Evolutionary conservation across 2,888 invertebrate species (phyloP).

Genomic region (Melolontha melolontha): DNA sequence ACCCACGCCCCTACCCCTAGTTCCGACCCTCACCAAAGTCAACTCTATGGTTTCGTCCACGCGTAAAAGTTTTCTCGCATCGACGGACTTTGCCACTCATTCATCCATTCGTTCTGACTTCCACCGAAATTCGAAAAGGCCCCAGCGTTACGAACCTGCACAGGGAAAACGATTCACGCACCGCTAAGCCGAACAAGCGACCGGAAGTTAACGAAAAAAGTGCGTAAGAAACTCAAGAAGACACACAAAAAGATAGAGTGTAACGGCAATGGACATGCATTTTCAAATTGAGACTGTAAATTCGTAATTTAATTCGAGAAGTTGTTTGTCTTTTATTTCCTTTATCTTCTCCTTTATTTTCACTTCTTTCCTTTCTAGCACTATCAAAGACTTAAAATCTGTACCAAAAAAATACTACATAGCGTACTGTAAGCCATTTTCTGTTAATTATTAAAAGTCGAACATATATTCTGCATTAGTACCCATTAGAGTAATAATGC

Average conservation of each 20-base stretch:
- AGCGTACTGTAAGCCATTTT: no score
- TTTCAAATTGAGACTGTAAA: slow-evolving; percentile 30
- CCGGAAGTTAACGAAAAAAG: slow-evolving; percentile 22
- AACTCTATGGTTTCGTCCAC: slow-evolving; percentile 30
- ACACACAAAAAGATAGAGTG: not conserved
- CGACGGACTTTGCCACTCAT: slow-evolving; percentile 6
- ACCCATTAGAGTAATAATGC: no score
- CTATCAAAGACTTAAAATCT: no score
- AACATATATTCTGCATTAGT: no score
- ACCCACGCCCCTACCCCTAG: not conserved
- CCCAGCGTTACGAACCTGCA: not conserved
- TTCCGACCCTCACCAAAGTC: slow-evolving; percentile 8
- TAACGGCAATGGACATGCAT: not conserved
- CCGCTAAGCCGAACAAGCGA: slow-evolving; percentile 35
- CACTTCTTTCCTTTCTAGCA: no score
- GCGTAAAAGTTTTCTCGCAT: slow-evolving; percentile 35
- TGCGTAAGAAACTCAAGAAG: slow-evolving; percentile 10
- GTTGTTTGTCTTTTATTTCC: slow-evolving; percentile 31
- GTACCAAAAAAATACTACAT: no score
- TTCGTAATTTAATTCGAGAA: slow-evolving; percentile 36
- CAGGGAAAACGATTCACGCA: slow-evolving; percentile 22
- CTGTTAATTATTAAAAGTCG: no score
- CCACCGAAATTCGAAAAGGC: slow-evolving; percentile 6
- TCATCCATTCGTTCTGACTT: not conserved
- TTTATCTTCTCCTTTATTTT: not conserved